Percentiles rank a stretch among this genome's conserved stretches.
phyloP scores from a whole-genome alignment of 2,797 vertebrate genomes.

The Onychomys leucogaster region DNA sequence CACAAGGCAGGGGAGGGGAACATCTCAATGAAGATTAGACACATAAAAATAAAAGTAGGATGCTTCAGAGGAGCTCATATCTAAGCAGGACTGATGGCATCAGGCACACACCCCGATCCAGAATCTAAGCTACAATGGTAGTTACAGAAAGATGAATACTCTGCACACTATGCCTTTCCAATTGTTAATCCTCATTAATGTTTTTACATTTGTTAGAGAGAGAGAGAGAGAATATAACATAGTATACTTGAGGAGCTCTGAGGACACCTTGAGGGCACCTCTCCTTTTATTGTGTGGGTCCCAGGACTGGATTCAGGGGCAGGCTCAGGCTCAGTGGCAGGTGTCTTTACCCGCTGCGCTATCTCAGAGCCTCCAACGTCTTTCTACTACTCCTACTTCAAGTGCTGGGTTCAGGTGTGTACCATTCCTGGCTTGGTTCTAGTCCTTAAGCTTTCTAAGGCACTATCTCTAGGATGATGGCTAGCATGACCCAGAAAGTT shows the following conservation, averaged over 20 bases:
- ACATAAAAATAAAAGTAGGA: slow-evolving; percentile 5
- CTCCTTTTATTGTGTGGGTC: background rate
- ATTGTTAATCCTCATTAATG: background rate
- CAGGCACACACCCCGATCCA: slow-evolving; percentile 29
- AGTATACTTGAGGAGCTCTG: background rate
- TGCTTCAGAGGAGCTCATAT: background rate
- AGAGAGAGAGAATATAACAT: background rate
- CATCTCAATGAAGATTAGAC: background rate
- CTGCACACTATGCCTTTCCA: background rate
- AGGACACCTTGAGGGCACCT: background rate
- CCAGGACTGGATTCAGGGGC: background rate
- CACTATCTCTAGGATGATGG: background rate
- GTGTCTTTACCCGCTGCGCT: background rate
- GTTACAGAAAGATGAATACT: background rate
- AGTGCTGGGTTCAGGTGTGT: background rate
- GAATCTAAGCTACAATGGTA: slow-evolving; percentile 53
- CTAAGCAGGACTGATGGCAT: background rate
- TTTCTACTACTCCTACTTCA: background rate
- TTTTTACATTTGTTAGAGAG: background rate
- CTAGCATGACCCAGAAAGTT: background rate
- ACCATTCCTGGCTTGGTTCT: background rate
- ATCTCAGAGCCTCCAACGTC: no score
- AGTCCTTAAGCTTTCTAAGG: background rate
- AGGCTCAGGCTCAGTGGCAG: background rate
- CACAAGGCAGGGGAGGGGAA: background rate